phyloP scores from a whole-genome alignment of 2,888 invertebrate species.

The Apantesis nais region DNA sequence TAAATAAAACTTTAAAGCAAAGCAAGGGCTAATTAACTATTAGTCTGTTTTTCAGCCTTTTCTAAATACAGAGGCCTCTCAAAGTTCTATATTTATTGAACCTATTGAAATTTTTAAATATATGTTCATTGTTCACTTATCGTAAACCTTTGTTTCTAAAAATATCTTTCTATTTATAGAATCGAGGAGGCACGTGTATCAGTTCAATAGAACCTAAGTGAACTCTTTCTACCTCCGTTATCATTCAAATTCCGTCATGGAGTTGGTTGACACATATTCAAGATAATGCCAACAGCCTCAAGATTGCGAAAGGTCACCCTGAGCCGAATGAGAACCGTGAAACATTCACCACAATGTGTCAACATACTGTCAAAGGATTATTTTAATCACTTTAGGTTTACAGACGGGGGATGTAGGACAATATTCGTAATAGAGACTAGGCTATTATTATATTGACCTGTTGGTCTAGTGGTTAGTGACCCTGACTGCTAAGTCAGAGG shows the following conservation, averaged over 20 bases:
- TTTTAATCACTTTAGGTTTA: not conserved
- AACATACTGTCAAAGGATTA: not conserved
- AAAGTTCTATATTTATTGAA: no score
- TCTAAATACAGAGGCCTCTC: no score
- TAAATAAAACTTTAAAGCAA: no score
- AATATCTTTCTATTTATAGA: not conserved
- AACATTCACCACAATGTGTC: slow-evolving; percentile 6
- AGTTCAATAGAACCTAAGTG: not conserved
- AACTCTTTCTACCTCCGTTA: not conserved
- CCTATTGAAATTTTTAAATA: no score
- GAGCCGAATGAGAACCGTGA: not conserved
- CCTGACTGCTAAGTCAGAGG: no score
- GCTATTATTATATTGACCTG: no score
- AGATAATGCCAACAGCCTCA: not conserved
- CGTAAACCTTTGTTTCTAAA: not conserved
- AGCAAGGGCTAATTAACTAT: no score
- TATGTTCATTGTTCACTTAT: no score
- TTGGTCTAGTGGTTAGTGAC: no score
- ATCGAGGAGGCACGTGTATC: not conserved
- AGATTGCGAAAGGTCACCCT: slow-evolving; percentile 6
- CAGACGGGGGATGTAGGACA: not conserved
- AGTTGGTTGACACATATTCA: not conserved
- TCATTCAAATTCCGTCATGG: not conserved
- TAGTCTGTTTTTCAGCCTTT: no score
- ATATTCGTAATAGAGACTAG: not conserved